Percentiles rank a stretch among this genome's conserved stretches.
phyloP scores from a whole-genome alignment of 2,888 invertebrate species.

The Molorchus minor region DNA sequence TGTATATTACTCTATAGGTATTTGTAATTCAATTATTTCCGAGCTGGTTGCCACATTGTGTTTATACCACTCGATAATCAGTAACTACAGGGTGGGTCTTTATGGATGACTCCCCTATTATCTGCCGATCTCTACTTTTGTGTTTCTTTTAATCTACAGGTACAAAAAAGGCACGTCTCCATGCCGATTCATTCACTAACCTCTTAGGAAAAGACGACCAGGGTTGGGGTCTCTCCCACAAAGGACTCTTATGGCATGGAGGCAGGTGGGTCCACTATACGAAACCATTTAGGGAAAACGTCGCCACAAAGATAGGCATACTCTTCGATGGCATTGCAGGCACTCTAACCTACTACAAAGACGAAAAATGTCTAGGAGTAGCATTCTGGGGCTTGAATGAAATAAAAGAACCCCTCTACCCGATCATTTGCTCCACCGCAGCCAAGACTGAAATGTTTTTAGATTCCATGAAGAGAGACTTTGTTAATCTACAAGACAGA shows the following conservation, averaged over 20 bases:
- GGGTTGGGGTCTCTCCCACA: slow-evolving; percentile 79
- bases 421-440: slow-evolving; percentile 77
- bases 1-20: too few species aligned
- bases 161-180: slow-evolving; percentile 63
- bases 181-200: slow-evolving; percentile 75
- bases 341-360: slow-evolving; percentile 76
- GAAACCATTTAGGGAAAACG: slow-evolving; percentile 75
- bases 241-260: slow-evolving; percentile 75
- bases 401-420: slow-evolving; percentile 71
- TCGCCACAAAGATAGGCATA: slow-evolving; percentile 73
- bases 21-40: too few species aligned
- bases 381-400: slow-evolving; percentile 74
- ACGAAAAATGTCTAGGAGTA: slow-evolving; percentile 74
- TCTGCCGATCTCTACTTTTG: too few species aligned
- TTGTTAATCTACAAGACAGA: slow-evolving; percentile 74
- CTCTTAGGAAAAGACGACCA: slow-evolving; percentile 75
- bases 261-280: slow-evolving; percentile 72
- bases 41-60: too few species aligned
- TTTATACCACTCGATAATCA: too few species aligned
- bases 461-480: slow-evolving; percentile 68
- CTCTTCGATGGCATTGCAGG: slow-evolving; percentile 75
- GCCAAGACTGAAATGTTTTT: slow-evolving; percentile 79
- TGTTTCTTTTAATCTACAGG: slow-evolving; percentile 40
- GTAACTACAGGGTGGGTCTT: too few species aligned
- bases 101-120: too few species aligned